Percentiles rank a stretch among this genome's conserved stretches.
Conservation (phyloP, 2,888 invertebrate species). For the Oscheius myriophilus region DNA sequence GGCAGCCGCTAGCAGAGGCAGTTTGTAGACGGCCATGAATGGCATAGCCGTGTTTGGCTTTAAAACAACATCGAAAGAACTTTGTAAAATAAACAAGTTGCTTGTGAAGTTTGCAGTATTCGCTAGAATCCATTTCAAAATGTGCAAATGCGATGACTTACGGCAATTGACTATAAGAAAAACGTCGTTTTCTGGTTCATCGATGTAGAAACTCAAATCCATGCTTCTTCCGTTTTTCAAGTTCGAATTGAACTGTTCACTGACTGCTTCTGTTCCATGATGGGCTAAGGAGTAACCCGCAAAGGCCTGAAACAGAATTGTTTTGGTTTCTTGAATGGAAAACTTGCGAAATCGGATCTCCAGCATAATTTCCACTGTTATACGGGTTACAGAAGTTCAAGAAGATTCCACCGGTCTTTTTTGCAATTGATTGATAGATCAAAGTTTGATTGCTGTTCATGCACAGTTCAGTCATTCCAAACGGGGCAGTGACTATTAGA, state of each 20-base stretch:
- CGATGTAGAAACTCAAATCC: neutral
- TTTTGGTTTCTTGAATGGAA: neutral
- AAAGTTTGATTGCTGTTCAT: neutral
- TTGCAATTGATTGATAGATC: slow-evolving; percentile 33
- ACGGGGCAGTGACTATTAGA: slow-evolving; percentile 37
- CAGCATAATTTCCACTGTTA: neutral
- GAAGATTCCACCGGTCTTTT: slow-evolving; percentile 38
- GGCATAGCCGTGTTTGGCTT: slow-evolving; percentile 6
- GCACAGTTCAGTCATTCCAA: slow-evolving; percentile 31
- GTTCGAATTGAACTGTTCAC: neutral
- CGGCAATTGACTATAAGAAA: slow-evolving; percentile 19
- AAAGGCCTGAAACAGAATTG: neutral
- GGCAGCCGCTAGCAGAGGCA: neutral
- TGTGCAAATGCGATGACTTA: neutral
- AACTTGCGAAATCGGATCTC: slow-evolving; percentile 40
- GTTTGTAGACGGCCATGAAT: slow-evolving; percentile 20
- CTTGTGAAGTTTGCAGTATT: slow-evolving; percentile 1
- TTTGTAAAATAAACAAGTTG: neutral
- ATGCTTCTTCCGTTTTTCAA: neutral
- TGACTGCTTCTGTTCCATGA: slow-evolving; percentile 13
- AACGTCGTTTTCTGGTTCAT: slow-evolving; percentile 17
- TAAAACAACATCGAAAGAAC: neutral
- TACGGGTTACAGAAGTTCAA: slow-evolving; percentile 38
- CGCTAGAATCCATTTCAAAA: neutral
- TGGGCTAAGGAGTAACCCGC: slow-evolving; percentile 17